phyloP scores from a whole-genome alignment of 2,888 invertebrate species.

The Linnaemya tessellans region DNA sequence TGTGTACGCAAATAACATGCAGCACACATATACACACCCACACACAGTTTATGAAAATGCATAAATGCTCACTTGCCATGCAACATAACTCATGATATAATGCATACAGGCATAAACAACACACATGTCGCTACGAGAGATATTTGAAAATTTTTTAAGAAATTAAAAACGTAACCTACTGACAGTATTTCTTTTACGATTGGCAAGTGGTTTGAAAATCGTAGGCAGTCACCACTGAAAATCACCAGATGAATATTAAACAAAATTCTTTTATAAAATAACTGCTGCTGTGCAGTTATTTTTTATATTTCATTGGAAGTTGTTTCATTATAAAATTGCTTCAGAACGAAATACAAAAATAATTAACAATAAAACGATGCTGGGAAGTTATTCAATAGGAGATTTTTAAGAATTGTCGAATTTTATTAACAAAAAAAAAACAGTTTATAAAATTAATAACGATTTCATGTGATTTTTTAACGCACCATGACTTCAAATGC shows the following conservation, averaged over 20 bases:
- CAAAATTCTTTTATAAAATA: not conserved
- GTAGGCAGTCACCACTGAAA: not conserved
- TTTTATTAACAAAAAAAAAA: no score
- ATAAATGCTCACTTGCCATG: conserved; percentile 66
- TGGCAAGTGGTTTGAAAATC: not conserved
- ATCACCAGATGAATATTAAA: not conserved
- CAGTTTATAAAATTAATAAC: no score
- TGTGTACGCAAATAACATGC: conserved; percentile 37
- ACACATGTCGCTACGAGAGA: conserved; percentile 10
- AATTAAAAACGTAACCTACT: not conserved
- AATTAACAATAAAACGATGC: no score
- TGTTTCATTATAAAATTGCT: no score
- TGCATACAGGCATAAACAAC: conserved; percentile 22
- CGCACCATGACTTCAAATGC: no score
- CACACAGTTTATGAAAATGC: conserved; percentile 48
- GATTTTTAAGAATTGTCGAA: no score
- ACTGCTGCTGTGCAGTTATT: no score
- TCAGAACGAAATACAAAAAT: no score
- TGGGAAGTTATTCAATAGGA: no score
- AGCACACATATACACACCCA: no score
- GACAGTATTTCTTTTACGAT: not conserved
- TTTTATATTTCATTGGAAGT: no score
- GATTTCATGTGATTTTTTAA: no score
- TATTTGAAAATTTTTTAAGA: conserved; percentile 11
- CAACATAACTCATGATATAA: conserved; percentile 58